phyloP scores from a whole-genome alignment of 2,113 vertebrate species.

The Mesoclemmys tuberculata region DNA sequence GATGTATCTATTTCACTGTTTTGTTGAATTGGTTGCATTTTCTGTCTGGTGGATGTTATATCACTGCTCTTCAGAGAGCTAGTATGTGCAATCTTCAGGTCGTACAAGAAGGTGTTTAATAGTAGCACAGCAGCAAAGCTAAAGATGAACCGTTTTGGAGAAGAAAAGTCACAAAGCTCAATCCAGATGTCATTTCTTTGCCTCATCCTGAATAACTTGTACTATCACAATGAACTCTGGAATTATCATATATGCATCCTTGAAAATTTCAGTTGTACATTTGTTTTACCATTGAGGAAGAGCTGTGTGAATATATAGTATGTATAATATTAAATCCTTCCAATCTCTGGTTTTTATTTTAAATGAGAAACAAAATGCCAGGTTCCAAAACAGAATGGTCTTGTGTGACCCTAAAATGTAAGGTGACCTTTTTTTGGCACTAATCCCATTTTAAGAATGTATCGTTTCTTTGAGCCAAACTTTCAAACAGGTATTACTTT shows the following conservation, averaged over 20 bases:
- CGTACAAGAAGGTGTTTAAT: background rate
- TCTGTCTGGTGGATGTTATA: conserved; percentile 19
- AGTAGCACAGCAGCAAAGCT: conserved; percentile 17
- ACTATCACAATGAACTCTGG: conserved; percentile 30
- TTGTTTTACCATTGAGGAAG: background rate
- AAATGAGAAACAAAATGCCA: conserved; percentile 14
- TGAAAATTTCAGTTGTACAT: conserved; percentile 1
- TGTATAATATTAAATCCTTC: background rate
- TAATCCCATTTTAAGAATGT: conserved; percentile 61
- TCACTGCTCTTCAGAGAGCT: background rate
- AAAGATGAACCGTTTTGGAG: background rate
- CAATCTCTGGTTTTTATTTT: background rate
- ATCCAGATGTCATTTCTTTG: background rate
- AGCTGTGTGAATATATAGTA: background rate
- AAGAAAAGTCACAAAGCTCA: background rate
- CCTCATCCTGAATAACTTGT: conserved; percentile 6
- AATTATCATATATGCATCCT: conserved; percentile 16
- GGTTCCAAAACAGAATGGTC: background rate
- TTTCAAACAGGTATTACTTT: conserved; percentile 76
- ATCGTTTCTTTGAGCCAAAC: conserved; percentile 62
- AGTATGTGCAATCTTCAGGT: conserved; percentile 2
- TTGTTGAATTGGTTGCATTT: background rate
- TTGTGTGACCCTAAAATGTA: background rate
- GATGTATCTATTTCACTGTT: conserved; percentile 4
- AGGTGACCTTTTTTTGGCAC: conserved; percentile 65